Conservation (phyloP, 1,140 invertebrate genomes). For the Campoletis sonorensis region DNA sequence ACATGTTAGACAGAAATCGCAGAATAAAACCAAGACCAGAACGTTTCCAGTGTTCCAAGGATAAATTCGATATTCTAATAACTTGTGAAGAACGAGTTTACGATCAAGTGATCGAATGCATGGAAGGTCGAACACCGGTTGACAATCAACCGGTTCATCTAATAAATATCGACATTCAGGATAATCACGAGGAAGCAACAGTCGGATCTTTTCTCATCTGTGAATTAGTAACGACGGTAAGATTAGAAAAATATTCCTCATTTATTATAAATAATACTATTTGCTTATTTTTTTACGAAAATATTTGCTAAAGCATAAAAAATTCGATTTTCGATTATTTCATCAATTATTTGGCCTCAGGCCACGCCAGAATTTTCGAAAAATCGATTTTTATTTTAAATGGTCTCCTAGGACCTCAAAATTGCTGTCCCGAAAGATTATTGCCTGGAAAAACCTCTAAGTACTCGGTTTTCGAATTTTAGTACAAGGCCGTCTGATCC, state of each 20-base stretch:
- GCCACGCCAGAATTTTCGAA: no score
- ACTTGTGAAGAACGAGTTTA: slow-evolving; percentile 99
- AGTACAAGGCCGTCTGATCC: no score
- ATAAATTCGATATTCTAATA: slow-evolving; percentile 97
- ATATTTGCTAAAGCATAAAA: no score
- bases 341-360: no score
- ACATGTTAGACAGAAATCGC: slow-evolving; percentile 98
- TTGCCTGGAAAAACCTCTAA: no score
- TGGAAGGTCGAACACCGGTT: slow-evolving; percentile 83
- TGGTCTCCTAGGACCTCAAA: no score
- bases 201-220: slow-evolving; percentile 99
- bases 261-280: not conserved
- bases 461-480: no score
- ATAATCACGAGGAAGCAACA: slow-evolving; percentile 99
- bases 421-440: no score
- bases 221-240: slow-evolving; percentile 93
- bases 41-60: slow-evolving; percentile 92
- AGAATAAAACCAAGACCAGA: slow-evolving; percentile 97
- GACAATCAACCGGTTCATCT: slow-evolving; percentile 94
- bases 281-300: slow-evolving; percentile 3
- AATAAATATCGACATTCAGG: slow-evolving; percentile 99
- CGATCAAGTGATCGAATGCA: slow-evolving; percentile 92
- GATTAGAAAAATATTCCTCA: not conserved
- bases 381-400: no score
- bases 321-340: no score